phyloP scores from a whole-genome alignment of 1,140 invertebrate species.

The Lepidurus apus region DNA sequence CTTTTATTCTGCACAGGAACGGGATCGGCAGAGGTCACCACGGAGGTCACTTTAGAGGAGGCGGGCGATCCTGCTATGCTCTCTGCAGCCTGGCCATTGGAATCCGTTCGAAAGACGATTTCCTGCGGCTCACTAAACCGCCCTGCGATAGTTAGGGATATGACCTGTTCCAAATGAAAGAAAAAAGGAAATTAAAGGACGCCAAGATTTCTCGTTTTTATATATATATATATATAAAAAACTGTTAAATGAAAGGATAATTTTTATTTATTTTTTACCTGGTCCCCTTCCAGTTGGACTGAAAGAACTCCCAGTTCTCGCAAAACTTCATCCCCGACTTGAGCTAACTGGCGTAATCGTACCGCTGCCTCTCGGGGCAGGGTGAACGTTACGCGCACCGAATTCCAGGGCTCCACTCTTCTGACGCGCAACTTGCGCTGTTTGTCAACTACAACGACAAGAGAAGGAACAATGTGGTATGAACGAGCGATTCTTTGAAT shows the following conservation, averaged over 20 bases:
- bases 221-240: background rate
- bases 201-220: background rate
- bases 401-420: constrained; percentile 97
- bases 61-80: background rate
- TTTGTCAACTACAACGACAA: constrained; percentile 47
- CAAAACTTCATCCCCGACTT: constrained; percentile 77
- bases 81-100: constrained; percentile 40
- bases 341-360: constrained; percentile 79
- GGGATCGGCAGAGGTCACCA: constrained; percentile 37
- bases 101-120: constrained; percentile 58
- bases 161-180: constrained; percentile 50
- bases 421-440: constrained; percentile 55
- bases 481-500: background rate
- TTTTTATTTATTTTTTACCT: constrained; percentile 51
- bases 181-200: background rate
- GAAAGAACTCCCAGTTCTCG: constrained; percentile 87
- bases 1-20: constrained; percentile 16
- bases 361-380: constrained; percentile 89
- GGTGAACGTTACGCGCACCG: constrained; percentile 91
- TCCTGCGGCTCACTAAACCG: constrained; percentile 66
- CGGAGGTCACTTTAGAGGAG: constrained; percentile 34
- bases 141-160: constrained; percentile 78
- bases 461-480: constrained; percentile 26
- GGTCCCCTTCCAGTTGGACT: constrained; percentile 92
- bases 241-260: constrained; percentile 24